Percentiles rank a stretch among this genome's conserved stretches.
Evolutionary conservation across 2,113 vertebrate genomes (phyloP).

Genomic region (Dicaeum eximium): DNA sequence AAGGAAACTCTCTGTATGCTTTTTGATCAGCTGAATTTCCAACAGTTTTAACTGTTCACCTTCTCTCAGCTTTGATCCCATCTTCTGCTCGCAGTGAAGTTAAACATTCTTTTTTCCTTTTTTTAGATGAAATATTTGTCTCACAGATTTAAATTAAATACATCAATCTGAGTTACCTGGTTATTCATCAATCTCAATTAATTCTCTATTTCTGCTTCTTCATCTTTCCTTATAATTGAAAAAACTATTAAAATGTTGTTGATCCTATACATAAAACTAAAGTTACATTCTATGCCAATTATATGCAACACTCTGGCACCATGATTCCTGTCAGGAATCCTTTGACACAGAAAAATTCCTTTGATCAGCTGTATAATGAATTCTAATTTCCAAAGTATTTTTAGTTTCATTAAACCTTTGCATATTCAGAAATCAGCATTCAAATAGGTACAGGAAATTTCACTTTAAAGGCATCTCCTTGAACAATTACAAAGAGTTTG

Average conservation of each 20-base stretch:
- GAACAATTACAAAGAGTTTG: neutral
- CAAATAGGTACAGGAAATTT: neutral
- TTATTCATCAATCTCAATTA: neutral
- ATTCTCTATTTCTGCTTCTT: neutral
- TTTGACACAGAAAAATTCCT: neutral
- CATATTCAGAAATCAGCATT: neutral
- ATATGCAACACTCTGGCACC: neutral
- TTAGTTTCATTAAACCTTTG: neutral
- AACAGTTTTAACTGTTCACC: neutral
- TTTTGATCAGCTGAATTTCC: neutral
- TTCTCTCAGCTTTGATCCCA: neutral
- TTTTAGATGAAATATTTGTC: neutral
- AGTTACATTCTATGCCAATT: neutral
- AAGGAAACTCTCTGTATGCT: neutral
- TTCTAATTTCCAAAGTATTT: neutral
- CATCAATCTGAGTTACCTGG: neutral
- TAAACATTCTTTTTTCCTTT: neutral
- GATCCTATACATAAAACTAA: neutral
- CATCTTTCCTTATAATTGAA: neutral
- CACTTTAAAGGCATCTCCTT: neutral
- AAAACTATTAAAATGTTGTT: neutral
- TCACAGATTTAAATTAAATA: neutral
- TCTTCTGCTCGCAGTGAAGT: neutral
- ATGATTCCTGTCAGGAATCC: neutral
- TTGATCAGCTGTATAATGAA: neutral